These are phyloP conservation scores for Hemicentrotus pulcherrimus DNA, from an alignment of 35 echinoderm and acorn worm species.

Conservation along the genomic window DNA sequence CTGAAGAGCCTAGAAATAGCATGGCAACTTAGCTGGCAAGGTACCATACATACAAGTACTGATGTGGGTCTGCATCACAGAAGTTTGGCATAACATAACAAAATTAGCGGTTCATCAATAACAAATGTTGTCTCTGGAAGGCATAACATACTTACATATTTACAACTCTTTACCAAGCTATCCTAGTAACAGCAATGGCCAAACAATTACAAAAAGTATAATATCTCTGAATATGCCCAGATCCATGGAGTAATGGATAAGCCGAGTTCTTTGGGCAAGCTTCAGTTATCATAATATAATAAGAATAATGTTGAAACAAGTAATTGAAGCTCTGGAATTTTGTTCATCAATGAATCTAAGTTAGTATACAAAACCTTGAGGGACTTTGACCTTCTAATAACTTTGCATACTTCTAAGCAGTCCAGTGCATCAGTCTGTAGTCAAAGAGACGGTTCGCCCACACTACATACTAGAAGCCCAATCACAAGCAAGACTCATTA, in stretches of 20 bases:
- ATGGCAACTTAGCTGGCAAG: too few relatives aligned
- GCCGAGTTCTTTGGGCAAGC: conserved; percentile 1
- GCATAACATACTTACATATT: too few relatives aligned
- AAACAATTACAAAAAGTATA: conserved; percentile 36
- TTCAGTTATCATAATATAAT: conserved; percentile 41
- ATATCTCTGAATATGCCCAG: conserved; percentile 8
- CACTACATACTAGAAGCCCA: background rate
- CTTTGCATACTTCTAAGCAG: background rate
- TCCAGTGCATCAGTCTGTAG: background rate
- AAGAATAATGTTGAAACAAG: background rate
- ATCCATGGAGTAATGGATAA: conserved; percentile 20
- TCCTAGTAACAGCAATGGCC: too few relatives aligned
- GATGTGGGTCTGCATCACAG: too few relatives aligned
- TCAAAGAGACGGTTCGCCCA: conserved; percentile 37
- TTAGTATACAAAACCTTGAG: conserved; percentile 31
- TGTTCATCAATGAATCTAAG: conserved; percentile 12
- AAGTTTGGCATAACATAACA: too few relatives aligned
- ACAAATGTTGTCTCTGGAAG: too few relatives aligned
- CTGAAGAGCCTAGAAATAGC: too few relatives aligned
- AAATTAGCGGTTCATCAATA: too few relatives aligned
- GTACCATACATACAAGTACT: too few relatives aligned
- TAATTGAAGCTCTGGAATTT: conserved; percentile 27
- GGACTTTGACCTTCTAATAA: background rate
- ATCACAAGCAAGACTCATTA: too few relatives aligned
- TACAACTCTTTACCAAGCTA: too few relatives aligned